Base-by-base conservation (phyloP, 2,113 vertebrate species). In the Barnardius zonarius region DNA sequence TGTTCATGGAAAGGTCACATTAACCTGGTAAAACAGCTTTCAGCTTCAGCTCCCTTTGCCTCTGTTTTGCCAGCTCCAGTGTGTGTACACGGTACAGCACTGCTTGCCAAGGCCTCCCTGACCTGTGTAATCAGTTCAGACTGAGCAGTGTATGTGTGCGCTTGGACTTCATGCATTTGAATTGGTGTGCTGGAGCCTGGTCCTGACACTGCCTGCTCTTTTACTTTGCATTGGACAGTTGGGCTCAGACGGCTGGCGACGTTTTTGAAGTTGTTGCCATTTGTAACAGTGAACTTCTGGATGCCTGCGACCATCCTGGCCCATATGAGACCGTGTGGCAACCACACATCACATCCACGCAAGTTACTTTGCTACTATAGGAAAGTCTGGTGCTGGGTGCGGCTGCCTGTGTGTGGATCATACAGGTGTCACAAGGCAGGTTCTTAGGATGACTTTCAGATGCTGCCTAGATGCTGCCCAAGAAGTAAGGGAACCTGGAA, bases 91-190 rank as follows among this genome's bases (percentile, higher is more conserved):
- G 82, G 86, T 52, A 28, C 55, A 61, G 77, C n/a, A 4, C 77
- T 27, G 61, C 61, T 57, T 66, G 69, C 44, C 0, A 0, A 82
- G 73, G 64, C 52, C 73, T 84, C 48, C 43, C 46, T 89, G 81
- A 68, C 89, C 77, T 41, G 7, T 70, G 61, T n/a, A 44, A 28
- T 35, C 11, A 31, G 39, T 39, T 48, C 78, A 67, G 49, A 43
- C 4, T 2, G 72, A 92, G 24, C 33, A 17, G 6, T 5, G 35
- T 55, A 37, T 1, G 1, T 61, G 41, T 0, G 0, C 13, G 0
- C 20, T 28, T 77, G 67, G 41, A 68, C 54, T 24, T n/a, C n/a
- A 7, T 23, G 46, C 2, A 5, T 28, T 80, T 6, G 1, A 59
- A 24, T 7, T 1, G 0, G 44, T 1, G 24, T 44, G 49, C 54